Base-by-base conservation (phyloP, 1,140 invertebrate genomes). In the Eumeta japonica region DNA sequence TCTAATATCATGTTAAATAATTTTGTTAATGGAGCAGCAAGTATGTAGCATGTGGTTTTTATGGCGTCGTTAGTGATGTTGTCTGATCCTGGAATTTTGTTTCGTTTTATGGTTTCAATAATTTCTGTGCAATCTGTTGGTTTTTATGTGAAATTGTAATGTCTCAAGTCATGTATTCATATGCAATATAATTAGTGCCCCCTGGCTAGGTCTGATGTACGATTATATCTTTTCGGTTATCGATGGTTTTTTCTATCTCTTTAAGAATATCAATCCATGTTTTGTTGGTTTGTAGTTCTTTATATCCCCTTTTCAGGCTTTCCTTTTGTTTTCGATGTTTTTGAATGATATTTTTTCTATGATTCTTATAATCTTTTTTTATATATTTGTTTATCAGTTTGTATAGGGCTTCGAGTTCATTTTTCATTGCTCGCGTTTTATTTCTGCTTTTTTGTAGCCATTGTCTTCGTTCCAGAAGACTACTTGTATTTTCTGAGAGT, bases 241-340 rank as follows among this genome's bases (percentile, higher is more conserved):
- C 33, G 2, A 34, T 42, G 15, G 9, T 44, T 19, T 40, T 37
- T 10, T 13, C 28, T 37, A 32, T 11, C 24, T 19, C 14, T 35
- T 43, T 37, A 11, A 50, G 16, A 12, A 18, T 38, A 28, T 32
- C 19, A 9, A 48, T 48, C 42, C 45, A 47, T 24, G 12, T 9
- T 41, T 50, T 47, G 10, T 42, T 39, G 14, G 46, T 42, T 35
- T 4, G 31, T 16, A 46, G 2, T 44, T 46, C 37, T 17, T 49
- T 49, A 28, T 42, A 40, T 9, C 42, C 37, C 32, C 34, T 51
- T 29, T 45, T 39, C 14, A 27, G 10, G 19, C 42, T 47, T 14
- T 36, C 27, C 5, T 28, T 18, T 7, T 24, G 10, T 12, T 41
- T 10, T 13, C 44, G 16, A 11, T 39, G 33, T 27, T 46, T 35